Conservation (phyloP, 2,888 invertebrate species). For the Agrotis puta region DNA sequence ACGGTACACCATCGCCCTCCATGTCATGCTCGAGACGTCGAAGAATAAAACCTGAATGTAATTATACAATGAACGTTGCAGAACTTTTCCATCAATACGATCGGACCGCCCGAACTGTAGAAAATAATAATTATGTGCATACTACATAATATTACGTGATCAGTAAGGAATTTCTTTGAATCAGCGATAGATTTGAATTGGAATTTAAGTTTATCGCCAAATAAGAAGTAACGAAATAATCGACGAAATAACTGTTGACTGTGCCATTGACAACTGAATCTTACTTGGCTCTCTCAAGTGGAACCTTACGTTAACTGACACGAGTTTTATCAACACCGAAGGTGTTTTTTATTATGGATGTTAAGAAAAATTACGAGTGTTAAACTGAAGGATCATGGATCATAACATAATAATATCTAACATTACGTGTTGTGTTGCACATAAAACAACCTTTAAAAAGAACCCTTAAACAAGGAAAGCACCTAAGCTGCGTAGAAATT, state of each 20-base stretch:
- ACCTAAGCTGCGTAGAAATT: constrained; percentile 20
- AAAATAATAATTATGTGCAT: constrained; percentile 41
- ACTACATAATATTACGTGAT: constrained; percentile 33
- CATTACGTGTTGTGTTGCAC: not conserved
- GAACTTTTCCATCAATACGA: constrained; percentile 19
- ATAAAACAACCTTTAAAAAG: not conserved
- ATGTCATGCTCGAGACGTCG: constrained; percentile 23
- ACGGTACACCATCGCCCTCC: constrained; percentile 1
- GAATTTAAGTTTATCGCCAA: constrained; percentile 12
- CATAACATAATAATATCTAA: no score
- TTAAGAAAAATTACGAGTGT: not conserved
- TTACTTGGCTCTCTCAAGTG: not conserved
- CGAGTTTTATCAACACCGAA: not conserved
- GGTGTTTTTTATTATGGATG: not conserved
- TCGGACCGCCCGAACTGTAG: not conserved
- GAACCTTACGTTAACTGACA: not conserved
- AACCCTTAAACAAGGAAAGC: constrained; percentile 40
- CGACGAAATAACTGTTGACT: not conserved
- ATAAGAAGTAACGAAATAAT: not conserved
- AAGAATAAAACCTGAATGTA: constrained; percentile 34
- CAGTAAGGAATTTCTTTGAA: constrained; percentile 45
- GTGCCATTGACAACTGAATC: not conserved
- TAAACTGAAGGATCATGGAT: not conserved
- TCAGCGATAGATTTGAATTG: constrained; percentile 26
- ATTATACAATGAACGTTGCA: constrained; percentile 29